Conservation (phyloP, 92 coral and sea anemone species). For the Epizoanthus illoricatus region DNA sequence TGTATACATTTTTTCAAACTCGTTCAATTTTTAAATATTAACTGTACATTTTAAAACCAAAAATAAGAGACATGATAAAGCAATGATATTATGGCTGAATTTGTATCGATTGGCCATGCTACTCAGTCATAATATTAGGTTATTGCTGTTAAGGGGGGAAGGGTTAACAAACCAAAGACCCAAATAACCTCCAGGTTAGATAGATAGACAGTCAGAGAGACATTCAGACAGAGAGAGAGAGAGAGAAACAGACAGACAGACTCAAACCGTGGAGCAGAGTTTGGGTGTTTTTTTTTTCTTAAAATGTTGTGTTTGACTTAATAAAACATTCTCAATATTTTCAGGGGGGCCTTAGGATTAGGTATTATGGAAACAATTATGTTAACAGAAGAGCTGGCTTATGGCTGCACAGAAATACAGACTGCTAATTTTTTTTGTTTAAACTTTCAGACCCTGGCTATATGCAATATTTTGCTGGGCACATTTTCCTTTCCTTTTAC, state of each 20-base stretch:
- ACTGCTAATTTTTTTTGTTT: no score
- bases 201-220: slow-evolving; percentile 33
- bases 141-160: slow-evolving; percentile 32
- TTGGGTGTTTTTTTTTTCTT: background rate
- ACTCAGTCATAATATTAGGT: slow-evolving; percentile 32
- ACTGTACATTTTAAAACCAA: slow-evolving; percentile 30
- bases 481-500: no score
- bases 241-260: no score
- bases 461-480: no score
- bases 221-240: no score
- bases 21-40: slow-evolving; percentile 23
- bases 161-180: slow-evolving; percentile 28
- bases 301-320: no score
- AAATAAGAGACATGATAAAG: slow-evolving; percentile 30
- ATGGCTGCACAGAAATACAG: no score
- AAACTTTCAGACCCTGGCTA: no score
- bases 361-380: slow-evolving; percentile 9
- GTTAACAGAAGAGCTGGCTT: slow-evolving; percentile 5
- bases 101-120: slow-evolving; percentile 19
- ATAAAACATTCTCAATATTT: background rate
- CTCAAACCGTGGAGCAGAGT: background rate
- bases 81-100: slow-evolving; percentile 20
- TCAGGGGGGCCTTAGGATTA: background rate
- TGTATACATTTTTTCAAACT: slow-evolving; percentile 23
- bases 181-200: slow-evolving; percentile 33